A percentile compares a stretch with the other conserved stretches of the same genome.
Conservation (phyloP, 2,113 vertebrate species). For the Hemibates koningsi region DNA sequence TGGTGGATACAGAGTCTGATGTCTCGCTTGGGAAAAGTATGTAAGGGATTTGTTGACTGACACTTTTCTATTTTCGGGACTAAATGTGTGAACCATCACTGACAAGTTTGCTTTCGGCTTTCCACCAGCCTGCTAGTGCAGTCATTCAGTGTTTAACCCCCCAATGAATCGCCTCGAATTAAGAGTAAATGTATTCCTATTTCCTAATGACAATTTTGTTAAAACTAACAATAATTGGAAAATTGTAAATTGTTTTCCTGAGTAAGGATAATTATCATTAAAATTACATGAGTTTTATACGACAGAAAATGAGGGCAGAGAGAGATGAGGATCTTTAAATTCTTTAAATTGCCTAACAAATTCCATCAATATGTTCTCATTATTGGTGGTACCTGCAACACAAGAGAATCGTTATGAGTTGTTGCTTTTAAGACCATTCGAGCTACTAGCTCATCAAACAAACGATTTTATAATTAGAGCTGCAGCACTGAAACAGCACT, state of each 20-base stretch:
- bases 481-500: not conserved
- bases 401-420: not conserved
- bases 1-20: not conserved
- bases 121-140: not conserved
- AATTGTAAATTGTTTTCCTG: not conserved
- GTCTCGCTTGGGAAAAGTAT: not conserved
- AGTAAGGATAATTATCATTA: not conserved
- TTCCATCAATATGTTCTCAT: not conserved
- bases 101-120: not conserved
- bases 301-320: not conserved
- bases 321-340: not conserved
- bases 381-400: not conserved
- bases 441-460: not conserved
- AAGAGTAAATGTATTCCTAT: not conserved
- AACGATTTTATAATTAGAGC: conserved; percentile 16
- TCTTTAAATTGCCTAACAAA: not conserved
- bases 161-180: not conserved
- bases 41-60: not conserved
- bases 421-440: not conserved
- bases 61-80: not conserved
- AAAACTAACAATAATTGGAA: not conserved
- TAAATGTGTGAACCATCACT: not conserved
- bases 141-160: not conserved
- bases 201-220: not conserved
- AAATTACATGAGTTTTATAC: not conserved